Conservation (phyloP, 2,113 vertebrate genomes). For the Polypterus senegalus region DNA sequence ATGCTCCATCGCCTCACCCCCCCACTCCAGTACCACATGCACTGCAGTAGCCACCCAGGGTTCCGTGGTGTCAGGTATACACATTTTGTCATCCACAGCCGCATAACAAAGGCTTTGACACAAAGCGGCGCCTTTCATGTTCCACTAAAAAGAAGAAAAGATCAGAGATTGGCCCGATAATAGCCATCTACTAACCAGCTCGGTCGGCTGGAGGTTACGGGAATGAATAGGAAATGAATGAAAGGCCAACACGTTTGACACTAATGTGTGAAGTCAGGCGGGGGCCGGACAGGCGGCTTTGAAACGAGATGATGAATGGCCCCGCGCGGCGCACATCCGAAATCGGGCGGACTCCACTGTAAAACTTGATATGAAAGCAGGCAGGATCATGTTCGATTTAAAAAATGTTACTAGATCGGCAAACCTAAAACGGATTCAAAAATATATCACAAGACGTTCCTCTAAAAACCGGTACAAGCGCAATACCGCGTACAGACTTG, state of each 20-base stretch:
- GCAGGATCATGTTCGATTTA: too few species aligned
- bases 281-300: not conserved
- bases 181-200: slow-evolving; percentile 1
- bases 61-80: slow-evolving; percentile 8
- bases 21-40: not conserved
- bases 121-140: slow-evolving; percentile 5
- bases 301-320: too few species aligned
- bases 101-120: slow-evolving; percentile 7
- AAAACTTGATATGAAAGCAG: too few species aligned
- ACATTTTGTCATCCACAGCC: not conserved
- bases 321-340: too few species aligned
- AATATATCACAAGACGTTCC: too few species aligned
- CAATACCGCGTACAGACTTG: too few species aligned
- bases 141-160: not conserved
- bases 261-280: slow-evolving; percentile 6
- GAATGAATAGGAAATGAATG: slow-evolving; percentile 3
- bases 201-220: not conserved
- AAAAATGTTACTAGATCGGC: too few species aligned
- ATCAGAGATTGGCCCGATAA: slow-evolving; percentile 2
- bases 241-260: slow-evolving; percentile 2
- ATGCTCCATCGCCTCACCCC: too few species aligned
- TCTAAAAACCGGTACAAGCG: too few species aligned
- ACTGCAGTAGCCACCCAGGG: slow-evolving; percentile 1
- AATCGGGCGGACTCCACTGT: too few species aligned
- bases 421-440: too few species aligned